Percentiles rank a stretch among this genome's conserved stretches.
These are phyloP conservation scores for Brachyalestes nurse DNA, from an alignment of 2,797 vertebrate genomes.

Conservation along the genomic window DNA sequence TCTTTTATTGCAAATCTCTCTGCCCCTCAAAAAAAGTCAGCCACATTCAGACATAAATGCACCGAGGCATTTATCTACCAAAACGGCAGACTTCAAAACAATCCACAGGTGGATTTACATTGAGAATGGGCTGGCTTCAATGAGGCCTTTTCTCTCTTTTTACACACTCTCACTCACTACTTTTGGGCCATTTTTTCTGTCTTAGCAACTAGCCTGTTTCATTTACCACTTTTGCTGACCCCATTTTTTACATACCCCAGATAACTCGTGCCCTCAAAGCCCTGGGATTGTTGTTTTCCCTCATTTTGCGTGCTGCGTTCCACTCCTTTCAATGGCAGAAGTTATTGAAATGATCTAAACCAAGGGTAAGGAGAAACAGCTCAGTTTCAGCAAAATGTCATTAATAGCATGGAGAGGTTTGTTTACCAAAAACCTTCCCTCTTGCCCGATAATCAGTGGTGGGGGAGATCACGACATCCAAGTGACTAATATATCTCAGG, in stretches of 20 bases:
- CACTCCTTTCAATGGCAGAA: background rate
- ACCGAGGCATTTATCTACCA: constrained; percentile 77
- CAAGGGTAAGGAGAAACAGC: background rate
- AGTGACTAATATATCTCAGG: background rate
- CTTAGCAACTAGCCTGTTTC: background rate
- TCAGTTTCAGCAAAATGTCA: background rate
- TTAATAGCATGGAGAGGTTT: constrained; percentile 15
- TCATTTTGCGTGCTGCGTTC: constrained; percentile 3
- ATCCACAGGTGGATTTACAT: constrained; percentile 78
- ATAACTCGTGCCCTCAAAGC: background rate
- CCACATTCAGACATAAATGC: constrained; percentile 80
- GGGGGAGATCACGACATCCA: background rate
- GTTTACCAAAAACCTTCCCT: constrained; percentile 4
- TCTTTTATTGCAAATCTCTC: constrained; percentile 74
- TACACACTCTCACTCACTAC: constrained; percentile 12
- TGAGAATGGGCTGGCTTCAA: constrained; percentile 69
- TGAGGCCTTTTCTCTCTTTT: constrained; percentile 33
- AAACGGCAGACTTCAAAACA: constrained; percentile 73
- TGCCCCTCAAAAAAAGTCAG: constrained; percentile 71
- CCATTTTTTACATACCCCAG: background rate
- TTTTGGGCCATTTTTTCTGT: constrained; percentile 2
- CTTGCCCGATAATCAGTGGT: background rate
- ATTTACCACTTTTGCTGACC: constrained; percentile 13
- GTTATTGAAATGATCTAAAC: background rate
- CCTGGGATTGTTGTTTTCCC: background rate